Conservation (phyloP, 2,888 invertebrate genomes). For the Latrodectus elegans region DNA sequence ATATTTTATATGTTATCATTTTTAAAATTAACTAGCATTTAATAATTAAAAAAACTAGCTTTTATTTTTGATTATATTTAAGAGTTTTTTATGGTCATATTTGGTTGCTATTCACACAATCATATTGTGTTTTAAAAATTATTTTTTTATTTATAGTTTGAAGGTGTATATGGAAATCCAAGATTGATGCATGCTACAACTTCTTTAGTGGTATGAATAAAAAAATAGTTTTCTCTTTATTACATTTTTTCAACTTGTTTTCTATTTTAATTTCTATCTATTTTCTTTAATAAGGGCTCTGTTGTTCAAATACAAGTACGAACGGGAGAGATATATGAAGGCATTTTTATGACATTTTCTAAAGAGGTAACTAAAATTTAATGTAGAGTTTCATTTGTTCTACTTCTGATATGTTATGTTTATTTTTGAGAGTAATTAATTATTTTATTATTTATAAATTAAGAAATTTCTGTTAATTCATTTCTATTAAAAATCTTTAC, state of each 20-base stretch:
- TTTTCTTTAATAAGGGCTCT: constrained; percentile 14
- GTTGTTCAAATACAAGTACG: constrained; percentile 77
- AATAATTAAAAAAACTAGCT: neutral
- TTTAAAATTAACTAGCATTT: neutral
- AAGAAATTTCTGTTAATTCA: no score
- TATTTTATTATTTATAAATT: no score
- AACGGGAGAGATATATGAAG: constrained; percentile 90
- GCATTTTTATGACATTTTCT: constrained; percentile 91
- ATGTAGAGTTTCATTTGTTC: no score
- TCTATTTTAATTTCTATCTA: neutral
- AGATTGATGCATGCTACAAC: constrained; percentile 93
- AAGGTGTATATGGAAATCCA: constrained; percentile 92
- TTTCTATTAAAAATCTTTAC: no score
- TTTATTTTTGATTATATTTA: neutral
- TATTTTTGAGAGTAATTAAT: no score
- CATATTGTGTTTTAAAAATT: neutral
- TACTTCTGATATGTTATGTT: no score
- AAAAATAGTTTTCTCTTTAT: neutral
- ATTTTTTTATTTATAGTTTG: constrained; percentile 73
- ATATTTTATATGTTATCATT: no score
- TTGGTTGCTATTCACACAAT: no score
- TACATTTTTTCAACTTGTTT: constrained; percentile 22
- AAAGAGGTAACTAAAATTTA: constrained; percentile 75
- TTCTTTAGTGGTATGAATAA: constrained; percentile 81
- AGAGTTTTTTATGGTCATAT: neutral